Evolutionary conservation across 2,113 vertebrate species (phyloP).

Genomic region (Callospermophilus lateralis): DNA sequence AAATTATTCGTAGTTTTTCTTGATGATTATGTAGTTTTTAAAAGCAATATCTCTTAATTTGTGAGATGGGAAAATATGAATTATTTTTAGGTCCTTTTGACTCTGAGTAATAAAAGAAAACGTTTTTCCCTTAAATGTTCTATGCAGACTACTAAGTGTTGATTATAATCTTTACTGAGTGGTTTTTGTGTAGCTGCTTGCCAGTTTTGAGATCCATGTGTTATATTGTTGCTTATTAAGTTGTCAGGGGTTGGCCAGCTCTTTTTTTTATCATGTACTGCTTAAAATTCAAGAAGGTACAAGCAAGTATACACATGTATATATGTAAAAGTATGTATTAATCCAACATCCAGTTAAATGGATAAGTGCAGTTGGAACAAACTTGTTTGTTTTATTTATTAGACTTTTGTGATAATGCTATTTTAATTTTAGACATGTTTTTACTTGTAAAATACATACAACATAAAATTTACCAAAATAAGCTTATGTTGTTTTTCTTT

Average conservation of each 20-base stretch:
- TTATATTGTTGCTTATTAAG: background rate
- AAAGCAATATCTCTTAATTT: background rate
- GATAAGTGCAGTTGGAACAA: background rate
- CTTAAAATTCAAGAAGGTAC: conserved; percentile 7
- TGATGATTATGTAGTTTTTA: conserved; percentile 36
- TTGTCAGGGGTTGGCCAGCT: background rate
- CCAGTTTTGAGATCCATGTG: background rate
- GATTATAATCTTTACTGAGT: background rate
- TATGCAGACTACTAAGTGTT: background rate
- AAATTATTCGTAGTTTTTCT: background rate
- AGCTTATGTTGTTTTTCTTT: background rate
- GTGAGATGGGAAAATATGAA: background rate
- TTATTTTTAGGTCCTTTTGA: background rate
- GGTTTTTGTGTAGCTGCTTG: background rate
- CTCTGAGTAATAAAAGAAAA: background rate
- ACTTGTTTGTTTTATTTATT: background rate
- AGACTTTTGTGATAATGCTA: background rate
- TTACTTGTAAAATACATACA: conserved; percentile 3
- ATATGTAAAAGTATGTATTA: background rate
- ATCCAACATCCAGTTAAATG: background rate
- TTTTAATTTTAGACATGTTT: background rate
- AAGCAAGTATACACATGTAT: background rate
- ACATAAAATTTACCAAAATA: background rate
- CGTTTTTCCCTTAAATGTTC: background rate
- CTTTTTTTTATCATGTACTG: background rate